A percentile compares a stretch with the other conserved stretches of the same genome.
Evolutionary conservation across 2,113 vertebrate genomes (phyloP).

Genomic region (Symphodus melops): DNA sequence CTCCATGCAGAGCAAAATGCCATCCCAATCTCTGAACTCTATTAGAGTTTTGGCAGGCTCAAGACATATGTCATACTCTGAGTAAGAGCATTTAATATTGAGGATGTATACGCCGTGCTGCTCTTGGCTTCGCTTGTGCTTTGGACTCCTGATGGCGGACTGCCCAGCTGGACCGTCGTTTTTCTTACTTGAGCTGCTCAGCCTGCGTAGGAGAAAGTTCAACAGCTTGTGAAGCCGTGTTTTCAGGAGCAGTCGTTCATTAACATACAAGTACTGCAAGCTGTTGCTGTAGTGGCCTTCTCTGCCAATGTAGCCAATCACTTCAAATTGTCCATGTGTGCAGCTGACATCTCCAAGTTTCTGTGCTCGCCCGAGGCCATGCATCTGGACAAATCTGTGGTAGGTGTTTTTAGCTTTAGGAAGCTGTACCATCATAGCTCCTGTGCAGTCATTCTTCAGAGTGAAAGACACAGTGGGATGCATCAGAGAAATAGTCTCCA

Average conservation of each 20-base stretch:
- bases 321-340: constrained; percentile 83
- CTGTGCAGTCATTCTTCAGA: constrained; percentile 89
- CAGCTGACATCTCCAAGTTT: constrained; percentile 88
- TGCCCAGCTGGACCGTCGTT: constrained; percentile 71
- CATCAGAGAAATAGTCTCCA: constrained; percentile 92
- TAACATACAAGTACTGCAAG: constrained; percentile 94
- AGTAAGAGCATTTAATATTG: constrained; percentile 88
- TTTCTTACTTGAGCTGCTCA: constrained; percentile 84
- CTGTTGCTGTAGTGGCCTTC: constrained; percentile 95
- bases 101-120: constrained; percentile 89
- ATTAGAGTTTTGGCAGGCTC: constrained; percentile 95
- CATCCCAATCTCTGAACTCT: constrained; percentile 95
- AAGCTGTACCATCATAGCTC: constrained; percentile 91
- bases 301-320: constrained; percentile 88
- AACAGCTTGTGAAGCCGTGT: constrained; percentile 95
- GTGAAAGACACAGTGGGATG: constrained; percentile 93
- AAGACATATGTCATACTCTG: constrained; percentile 93
- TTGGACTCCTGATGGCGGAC: constrained; percentile 80
- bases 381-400: constrained; percentile 94
- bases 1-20: constrained; percentile 87
- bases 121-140: constrained; percentile 84
- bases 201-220: constrained; percentile 88
- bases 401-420: constrained; percentile 88
- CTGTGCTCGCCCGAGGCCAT: constrained; percentile 86
- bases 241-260: constrained; percentile 90